These are phyloP conservation scores for Pogonognathellus flavescens DNA, from an alignment of 1,140 invertebrate species.

Conservation along the genomic window DNA sequence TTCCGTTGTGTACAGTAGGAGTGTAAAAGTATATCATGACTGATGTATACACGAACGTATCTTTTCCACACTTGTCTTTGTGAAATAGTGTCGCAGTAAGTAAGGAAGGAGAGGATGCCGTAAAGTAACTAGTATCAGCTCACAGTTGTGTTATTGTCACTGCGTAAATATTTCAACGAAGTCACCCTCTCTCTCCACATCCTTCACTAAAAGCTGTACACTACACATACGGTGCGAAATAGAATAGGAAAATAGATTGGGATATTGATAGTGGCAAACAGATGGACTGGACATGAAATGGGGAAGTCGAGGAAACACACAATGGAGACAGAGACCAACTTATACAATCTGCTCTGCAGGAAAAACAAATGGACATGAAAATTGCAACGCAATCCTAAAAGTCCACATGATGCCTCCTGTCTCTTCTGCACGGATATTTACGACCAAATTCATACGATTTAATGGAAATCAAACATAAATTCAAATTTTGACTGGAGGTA, in stretches of 20 bases:
- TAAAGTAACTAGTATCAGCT: conserved; percentile 41
- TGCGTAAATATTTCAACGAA: conserved; percentile 35
- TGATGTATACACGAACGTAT: neutral
- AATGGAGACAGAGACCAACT: neutral
- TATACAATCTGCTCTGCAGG: conserved; percentile 10
- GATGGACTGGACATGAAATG: conserved; percentile 39
- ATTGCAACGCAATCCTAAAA: no score
- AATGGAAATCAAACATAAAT: no score
- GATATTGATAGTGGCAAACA: conserved; percentile 26
- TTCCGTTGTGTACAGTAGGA: no score
- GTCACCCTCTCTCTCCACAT: conserved; percentile 19
- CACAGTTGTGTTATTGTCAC: conserved; percentile 38
- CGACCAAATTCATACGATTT: no score
- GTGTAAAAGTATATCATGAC: no score
- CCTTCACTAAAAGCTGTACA: conserved; percentile 1
- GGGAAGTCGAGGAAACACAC: neutral
- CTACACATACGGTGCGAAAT: no score
- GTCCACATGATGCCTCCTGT: no score
- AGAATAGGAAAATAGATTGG: conserved; percentile 26
- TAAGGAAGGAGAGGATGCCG: neutral
- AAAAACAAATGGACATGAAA: conserved; percentile 18
- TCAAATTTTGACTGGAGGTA: no score
- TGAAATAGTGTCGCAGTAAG: no score
- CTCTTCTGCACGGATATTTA: no score
- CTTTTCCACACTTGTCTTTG: neutral